Conservation (phyloP, 2,888 invertebrate species). For the Clivina fossor region DNA sequence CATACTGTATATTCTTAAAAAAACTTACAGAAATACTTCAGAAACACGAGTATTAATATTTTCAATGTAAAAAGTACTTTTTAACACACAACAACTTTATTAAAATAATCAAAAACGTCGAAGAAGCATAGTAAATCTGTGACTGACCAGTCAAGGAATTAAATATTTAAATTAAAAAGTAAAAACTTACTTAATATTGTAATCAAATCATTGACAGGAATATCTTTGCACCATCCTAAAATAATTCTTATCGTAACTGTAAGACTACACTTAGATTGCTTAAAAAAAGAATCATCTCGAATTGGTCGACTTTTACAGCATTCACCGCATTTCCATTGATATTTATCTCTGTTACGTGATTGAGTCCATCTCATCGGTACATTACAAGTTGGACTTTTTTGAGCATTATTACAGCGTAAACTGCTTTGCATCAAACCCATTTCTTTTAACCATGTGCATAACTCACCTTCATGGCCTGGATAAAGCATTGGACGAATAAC, state of each 20-base stretch:
- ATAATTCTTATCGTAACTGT: slow-evolving; percentile 62
- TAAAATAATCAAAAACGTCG: too few species aligned
- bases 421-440: slow-evolving; percentile 54
- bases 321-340: slow-evolving; percentile 56
- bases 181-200: slow-evolving; percentile 57
- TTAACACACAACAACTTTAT: too few species aligned
- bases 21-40: too few species aligned
- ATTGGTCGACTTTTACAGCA: slow-evolving; percentile 55
- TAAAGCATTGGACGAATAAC: slow-evolving; percentile 56
- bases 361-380: slow-evolving; percentile 53
- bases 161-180: background rate
- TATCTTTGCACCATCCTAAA: slow-evolving; percentile 67
- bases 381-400: slow-evolving; percentile 39
- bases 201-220: slow-evolving; percentile 56
- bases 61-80: too few species aligned
- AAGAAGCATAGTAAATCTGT: too few species aligned
- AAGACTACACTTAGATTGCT: slow-evolving; percentile 64
- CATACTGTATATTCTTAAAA: too few species aligned
- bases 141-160: too few species aligned
- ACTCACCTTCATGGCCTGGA: slow-evolving; percentile 57
- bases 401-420: slow-evolving; percentile 50
- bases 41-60: too few species aligned
- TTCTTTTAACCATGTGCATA: slow-evolving; percentile 58
- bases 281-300: slow-evolving; percentile 61
- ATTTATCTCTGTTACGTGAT: slow-evolving; percentile 57